Evolutionary conservation across 1,140 invertebrate species (phyloP).

Genomic region (Atta colombica): DNA sequence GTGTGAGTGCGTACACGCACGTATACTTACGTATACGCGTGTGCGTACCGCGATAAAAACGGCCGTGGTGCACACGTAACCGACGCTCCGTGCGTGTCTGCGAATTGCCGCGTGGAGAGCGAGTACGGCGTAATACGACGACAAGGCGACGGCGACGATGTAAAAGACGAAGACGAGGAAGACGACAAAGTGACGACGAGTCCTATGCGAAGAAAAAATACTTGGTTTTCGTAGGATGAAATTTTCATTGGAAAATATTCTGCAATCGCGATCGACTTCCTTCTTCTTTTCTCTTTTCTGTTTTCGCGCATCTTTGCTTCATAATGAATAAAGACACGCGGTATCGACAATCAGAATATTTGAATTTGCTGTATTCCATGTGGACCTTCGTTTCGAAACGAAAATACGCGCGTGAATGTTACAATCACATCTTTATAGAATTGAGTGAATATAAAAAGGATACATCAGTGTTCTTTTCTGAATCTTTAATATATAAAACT

Average conservation of each 20-base stretch:
- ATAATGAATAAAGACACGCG: neutral
- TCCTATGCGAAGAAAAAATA: conserved; percentile 29
- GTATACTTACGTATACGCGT: neutral
- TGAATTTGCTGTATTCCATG: neutral
- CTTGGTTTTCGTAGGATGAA: conserved; percentile 7
- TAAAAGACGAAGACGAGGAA: no score
- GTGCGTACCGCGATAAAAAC: conserved; percentile 63
- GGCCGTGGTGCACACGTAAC: conserved; percentile 33
- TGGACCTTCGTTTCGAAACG: neutral
- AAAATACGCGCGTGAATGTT: neutral
- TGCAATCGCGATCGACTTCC: neutral
- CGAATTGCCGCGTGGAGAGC: conserved; percentile 40
- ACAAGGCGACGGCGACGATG: conserved; percentile 31
- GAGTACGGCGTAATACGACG: conserved; percentile 61
- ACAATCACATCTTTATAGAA: conserved; percentile 18
- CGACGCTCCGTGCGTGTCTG: conserved; percentile 26
- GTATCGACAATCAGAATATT: neutral
- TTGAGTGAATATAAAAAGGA: conserved; percentile 9
- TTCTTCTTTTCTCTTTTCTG: neutral
- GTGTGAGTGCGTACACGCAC: neutral
- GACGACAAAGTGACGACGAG: conserved; percentile 19
- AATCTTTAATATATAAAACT: conserved; percentile 22
- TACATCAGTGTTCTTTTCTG: neutral
- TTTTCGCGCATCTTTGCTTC: neutral
- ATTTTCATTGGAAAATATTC: neutral